phyloP scores from a whole-genome alignment of 2,888 invertebrate species.

The Hypena proboscidalis region DNA sequence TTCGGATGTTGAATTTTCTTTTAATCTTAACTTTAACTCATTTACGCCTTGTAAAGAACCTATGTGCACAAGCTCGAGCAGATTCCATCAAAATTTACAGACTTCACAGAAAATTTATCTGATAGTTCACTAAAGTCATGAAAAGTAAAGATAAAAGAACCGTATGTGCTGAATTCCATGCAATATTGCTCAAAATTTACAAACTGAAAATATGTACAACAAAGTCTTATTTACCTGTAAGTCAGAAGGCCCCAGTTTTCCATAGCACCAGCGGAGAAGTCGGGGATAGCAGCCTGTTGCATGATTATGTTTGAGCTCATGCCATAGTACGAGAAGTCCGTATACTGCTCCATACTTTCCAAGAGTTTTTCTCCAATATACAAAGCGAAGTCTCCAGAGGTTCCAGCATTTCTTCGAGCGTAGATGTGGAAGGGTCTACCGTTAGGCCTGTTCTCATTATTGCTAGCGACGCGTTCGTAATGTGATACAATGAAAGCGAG shows the following conservation, averaged over 20 bases:
- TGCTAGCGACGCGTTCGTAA: slow-evolving; percentile 70
- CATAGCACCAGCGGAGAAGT: slow-evolving; percentile 93
- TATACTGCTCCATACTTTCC: slow-evolving; percentile 83
- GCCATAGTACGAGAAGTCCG: slow-evolving; percentile 76
- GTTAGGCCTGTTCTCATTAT: slow-evolving; percentile 46
- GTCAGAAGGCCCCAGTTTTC: slow-evolving; percentile 94
- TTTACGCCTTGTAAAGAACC: no score
- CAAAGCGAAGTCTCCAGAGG: slow-evolving; percentile 72
- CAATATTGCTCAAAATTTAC: no score
- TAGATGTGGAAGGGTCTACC: slow-evolving; percentile 72
- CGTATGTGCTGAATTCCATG: no score
- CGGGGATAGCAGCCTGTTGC: slow-evolving; percentile 92
- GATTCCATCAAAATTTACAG: no score
- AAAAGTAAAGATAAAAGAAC: no score
- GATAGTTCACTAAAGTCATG: no score
- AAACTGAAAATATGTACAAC: no score
- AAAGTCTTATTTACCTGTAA: slow-evolving; percentile 85
- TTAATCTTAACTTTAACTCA: no score
- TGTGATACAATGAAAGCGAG: slow-evolving; percentile 95
- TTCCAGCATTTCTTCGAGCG: slow-evolving; percentile 70
- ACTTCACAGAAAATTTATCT: no score
- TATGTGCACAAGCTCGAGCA: no score
- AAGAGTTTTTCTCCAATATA: slow-evolving; percentile 72
- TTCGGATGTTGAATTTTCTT: no score
- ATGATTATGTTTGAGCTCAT: slow-evolving; percentile 81